phyloP scores from a whole-genome alignment of 2,888 invertebrate genomes.

The Ptychoptera contaminata region DNA sequence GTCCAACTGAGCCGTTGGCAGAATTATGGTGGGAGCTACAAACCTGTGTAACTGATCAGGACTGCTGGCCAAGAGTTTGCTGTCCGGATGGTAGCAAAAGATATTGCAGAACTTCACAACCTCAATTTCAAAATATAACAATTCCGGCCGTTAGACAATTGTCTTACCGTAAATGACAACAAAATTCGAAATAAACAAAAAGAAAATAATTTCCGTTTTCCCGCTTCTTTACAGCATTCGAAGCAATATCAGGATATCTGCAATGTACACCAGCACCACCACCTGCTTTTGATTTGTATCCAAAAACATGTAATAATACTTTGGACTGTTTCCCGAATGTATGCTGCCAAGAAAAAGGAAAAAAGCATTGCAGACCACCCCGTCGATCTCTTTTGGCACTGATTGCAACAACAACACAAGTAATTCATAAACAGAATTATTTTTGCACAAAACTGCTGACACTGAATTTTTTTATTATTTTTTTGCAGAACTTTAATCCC shows the following conservation, averaged over 20 bases:
- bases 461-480: neutral
- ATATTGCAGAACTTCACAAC: slow-evolving; percentile 55
- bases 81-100: slow-evolving; percentile 52
- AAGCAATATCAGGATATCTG: slow-evolving; percentile 43
- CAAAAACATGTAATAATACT: slow-evolving; percentile 50
- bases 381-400: slow-evolving; percentile 51
- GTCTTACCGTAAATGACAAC: slow-evolving; percentile 40
- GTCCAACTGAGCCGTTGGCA: slow-evolving; percentile 49
- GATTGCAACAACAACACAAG: slow-evolving; percentile 45
- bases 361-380: slow-evolving; percentile 56
- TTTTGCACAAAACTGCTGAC: neutral
- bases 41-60: slow-evolving; percentile 47
- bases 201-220: neutral
- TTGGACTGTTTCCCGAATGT: slow-evolving; percentile 66
- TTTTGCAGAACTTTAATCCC: slow-evolving; percentile 17
- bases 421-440: no score
- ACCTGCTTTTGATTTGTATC: slow-evolving; percentile 50
- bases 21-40: slow-evolving; percentile 55
- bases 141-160: slow-evolving; percentile 46
- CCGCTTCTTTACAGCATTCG: slow-evolving; percentile 20
- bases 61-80: slow-evolving; percentile 62
- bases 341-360: slow-evolving; percentile 61
- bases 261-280: slow-evolving; percentile 58
- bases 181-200: slow-evolving; percentile 1
- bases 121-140: slow-evolving; percentile 41